A percentile compares a stretch with the other conserved stretches of the same genome.
These are phyloP conservation scores for Chloromyia formosa DNA, from an alignment of 2,888 invertebrate species.

Conservation along the genomic window DNA sequence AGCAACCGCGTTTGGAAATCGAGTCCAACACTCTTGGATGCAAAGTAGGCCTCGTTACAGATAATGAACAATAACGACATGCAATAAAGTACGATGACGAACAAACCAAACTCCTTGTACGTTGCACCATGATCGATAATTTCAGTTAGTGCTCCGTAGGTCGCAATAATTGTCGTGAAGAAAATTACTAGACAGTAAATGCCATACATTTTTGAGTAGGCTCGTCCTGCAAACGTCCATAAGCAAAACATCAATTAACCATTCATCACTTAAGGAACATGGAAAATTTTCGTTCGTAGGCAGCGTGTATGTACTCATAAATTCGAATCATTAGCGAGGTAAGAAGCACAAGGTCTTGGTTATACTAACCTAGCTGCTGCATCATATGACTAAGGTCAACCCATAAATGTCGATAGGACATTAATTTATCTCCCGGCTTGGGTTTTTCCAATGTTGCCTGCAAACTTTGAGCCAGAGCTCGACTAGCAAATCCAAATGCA, in stretches of 20 bases:
- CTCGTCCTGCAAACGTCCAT: constrained; percentile 64
- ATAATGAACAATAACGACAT: constrained; percentile 76
- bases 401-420: constrained; percentile 75
- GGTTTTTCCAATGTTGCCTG: constrained; percentile 71
- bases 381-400: constrained; percentile 80
- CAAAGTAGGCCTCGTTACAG: constrained; percentile 78
- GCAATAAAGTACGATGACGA: constrained; percentile 76
- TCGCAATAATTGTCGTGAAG: constrained; percentile 77
- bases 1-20: constrained; percentile 73
- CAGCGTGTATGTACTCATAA: too few relatives aligned
- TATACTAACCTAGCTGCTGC: constrained; percentile 72
- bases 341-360: neutral
- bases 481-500: constrained; percentile 72
- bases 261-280: too few relatives aligned
- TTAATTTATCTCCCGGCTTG: constrained; percentile 72
- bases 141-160: constrained; percentile 76
- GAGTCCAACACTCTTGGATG: constrained; percentile 71
- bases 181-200: constrained; percentile 78
- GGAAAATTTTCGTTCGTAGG: too few relatives aligned
- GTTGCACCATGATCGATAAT: constrained; percentile 77
- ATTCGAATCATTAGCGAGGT: too few relatives aligned
- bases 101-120: constrained; percentile 76
- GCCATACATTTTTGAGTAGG: constrained; percentile 81
- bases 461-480: constrained; percentile 71
- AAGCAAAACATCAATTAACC: too few relatives aligned